Base-by-base conservation (phyloP, 2,113 vertebrate species). In the Corythaixoides concolor region DNA sequence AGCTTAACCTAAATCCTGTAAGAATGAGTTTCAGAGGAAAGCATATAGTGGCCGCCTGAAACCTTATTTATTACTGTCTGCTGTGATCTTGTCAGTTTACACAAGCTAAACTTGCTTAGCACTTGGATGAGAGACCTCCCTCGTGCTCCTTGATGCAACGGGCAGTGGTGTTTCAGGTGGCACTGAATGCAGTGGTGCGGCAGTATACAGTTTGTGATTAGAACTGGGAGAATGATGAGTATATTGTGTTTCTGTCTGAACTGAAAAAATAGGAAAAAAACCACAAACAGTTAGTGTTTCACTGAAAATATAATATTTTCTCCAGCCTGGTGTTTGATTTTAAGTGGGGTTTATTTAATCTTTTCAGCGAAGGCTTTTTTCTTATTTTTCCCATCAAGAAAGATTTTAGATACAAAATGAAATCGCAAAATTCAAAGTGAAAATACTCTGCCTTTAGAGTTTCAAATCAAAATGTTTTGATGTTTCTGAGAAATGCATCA, bases 401-500 rank as follows among this genome's bases (percentile, higher is more conserved):
- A n/a, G 11, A 62, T n/a, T 83, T 63, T 59, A 27, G 13, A 22
- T 62, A 37, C 2, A 39, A 72, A 82, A 67, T 22, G 11, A 22
- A 52, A 27, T 63, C 33, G 80, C 50, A 41, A 24, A 49, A 89
- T 77, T 77, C 33, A 28, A 56, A 86, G 9, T 58, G 49, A 35
- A 89, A 68, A 79, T 27, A 37, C 5, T 30, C 47, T 20, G 8
- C 30, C 63, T 60, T 86, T 33, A 12, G 9, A 80, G 15, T 70
- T 74, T 66, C 56, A 49, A 39, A 49, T 64, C 4, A 66, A 89
- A 81, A 66, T 47, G 4, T 35, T 81, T 75, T 72, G 22, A 33
- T 59, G 24, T 69, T 90, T 75, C 66, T 75, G 64, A 90, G 72
- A 95, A 92, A 89, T 47, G 32, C 15, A 62, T 82, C 32, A 92